These are phyloP conservation scores for Dicrostonyx torquatus DNA, from an alignment of 2,797 vertebrate genomes.

Conservation along the genomic window DNA sequence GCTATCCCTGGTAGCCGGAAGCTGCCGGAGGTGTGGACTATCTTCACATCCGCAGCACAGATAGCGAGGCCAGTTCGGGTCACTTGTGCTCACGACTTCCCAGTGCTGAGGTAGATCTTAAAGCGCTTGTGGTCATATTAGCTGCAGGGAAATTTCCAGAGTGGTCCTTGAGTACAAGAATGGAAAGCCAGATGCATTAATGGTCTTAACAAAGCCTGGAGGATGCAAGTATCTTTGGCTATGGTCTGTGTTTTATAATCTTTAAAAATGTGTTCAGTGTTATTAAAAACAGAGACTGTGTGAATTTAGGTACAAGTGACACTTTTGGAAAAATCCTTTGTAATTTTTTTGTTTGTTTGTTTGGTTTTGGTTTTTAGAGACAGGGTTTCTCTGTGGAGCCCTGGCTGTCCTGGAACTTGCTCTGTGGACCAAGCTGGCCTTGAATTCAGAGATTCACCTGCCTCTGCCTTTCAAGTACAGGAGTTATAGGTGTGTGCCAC, in stretches of 20 bases:
- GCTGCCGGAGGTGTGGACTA: conserved; percentile 44
- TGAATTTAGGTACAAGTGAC: conserved; percentile 1
- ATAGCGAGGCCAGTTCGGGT: conserved; percentile 32
- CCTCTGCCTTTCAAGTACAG: neutral
- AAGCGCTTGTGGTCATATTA: neutral
- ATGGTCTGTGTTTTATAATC: conserved; percentile 5
- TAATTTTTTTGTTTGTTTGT: neutral
- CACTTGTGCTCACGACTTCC: neutral
- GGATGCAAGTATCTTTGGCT: neutral
- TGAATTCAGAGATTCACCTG: neutral
- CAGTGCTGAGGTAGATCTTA: neutral
- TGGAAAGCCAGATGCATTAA: conserved; percentile 14
- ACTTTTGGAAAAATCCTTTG: neutral
- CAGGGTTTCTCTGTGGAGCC: neutral
- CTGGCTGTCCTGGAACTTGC: neutral
- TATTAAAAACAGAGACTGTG: conserved; percentile 17
- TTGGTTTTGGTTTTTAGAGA: neutral
- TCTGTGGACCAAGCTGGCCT: neutral
- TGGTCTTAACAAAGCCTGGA: neutral
- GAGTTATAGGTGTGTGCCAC: neutral
- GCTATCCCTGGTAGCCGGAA: conserved; percentile 64
- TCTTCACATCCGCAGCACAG: conserved; percentile 55
- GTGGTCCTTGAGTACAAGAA: neutral
- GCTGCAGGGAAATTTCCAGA: neutral
- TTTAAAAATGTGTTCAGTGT: neutral